Percentiles rank a stretch among this genome's conserved stretches.
Conservation (phyloP, 2,113 vertebrate genomes). For the Platysternon megacephalum region DNA sequence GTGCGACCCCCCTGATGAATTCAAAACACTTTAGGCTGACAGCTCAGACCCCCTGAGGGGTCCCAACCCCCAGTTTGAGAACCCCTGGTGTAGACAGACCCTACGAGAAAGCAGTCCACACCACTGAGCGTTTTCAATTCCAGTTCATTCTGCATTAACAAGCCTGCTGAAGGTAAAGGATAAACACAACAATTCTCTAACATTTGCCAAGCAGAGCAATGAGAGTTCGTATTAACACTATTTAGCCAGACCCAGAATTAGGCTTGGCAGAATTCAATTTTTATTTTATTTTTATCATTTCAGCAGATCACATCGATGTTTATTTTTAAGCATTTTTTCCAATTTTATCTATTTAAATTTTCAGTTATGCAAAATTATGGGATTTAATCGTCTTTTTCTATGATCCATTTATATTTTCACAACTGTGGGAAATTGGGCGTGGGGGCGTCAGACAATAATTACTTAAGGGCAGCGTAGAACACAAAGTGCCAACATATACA, state of each 20-base stretch:
- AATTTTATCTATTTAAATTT: neutral
- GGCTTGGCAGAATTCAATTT: neutral
- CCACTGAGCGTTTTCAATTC: neutral
- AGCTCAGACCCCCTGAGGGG: too few species aligned
- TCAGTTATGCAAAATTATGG: neutral
- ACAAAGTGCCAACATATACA: neutral
- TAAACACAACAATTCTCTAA: neutral
- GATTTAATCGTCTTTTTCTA: neutral
- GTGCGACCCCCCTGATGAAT: too few species aligned
- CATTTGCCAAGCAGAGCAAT: accelerated
- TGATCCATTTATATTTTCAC: neutral
- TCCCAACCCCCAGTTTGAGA: too few species aligned
- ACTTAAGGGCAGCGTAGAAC: neutral
- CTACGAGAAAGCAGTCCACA: neutral
- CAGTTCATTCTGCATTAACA: neutral
- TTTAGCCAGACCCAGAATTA: neutral
- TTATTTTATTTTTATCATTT: neutral
- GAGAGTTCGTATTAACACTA: neutral
- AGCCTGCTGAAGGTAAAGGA: accelerated
- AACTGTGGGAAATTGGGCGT: neutral
- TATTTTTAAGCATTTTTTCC: neutral
- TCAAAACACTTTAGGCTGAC: too few species aligned
- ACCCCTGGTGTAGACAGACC: neutral
- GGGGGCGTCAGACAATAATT: neutral
- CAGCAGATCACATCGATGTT: neutral